Base-by-base conservation (phyloP, 2,797 vertebrate genomes). In the Bovichtus variegatus region DNA sequence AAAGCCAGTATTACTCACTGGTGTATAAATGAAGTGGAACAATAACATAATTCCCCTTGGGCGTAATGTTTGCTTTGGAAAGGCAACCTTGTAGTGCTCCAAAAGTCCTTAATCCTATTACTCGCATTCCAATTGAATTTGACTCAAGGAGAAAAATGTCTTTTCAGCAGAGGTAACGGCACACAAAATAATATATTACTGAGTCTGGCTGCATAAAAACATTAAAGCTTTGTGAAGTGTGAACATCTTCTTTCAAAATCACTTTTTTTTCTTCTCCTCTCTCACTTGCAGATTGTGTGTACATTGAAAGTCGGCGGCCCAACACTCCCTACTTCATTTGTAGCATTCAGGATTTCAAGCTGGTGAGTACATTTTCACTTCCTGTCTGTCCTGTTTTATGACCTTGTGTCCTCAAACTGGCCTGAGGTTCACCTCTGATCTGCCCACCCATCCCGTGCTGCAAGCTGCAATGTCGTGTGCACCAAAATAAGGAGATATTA, bases 261-360 rank as follows among this genome's bases (percentile, higher is more conserved):
- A 67, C 25, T 9, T 59, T 60, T 50, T 71, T 21, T 60, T 19
- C 44, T 47, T 31, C n/a, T 61, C 36, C 47, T 72, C 29, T 90
- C 76, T 80, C 67, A 57, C 78, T 94, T 95, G 76, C 95, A 99
- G 98, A 99, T 97, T 99, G 98, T 94, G 98, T 99, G 89, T 99
- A 99, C 92, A 99, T 99, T 86, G 98, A 99, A 92, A 99, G 98
- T 78, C 97, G 97, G 71, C 96, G 98, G 85, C 97, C 98, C 88
- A 99, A 99, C 92, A 99, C 97, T 51, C 98, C 98, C 50, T 99
- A 99, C 94, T 99, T 99, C 97, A 99, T 99, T 95, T 99, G 98
- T 96, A 99, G 98, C 96, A 99, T 99, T 95, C 98, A 99, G 96
- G 98, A 99, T 95, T 99, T 99, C 96, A 99, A 99, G 93, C 95